phyloP scores from a whole-genome alignment of 2,113 vertebrate genomes.

The Apeltes quadracus region DNA sequence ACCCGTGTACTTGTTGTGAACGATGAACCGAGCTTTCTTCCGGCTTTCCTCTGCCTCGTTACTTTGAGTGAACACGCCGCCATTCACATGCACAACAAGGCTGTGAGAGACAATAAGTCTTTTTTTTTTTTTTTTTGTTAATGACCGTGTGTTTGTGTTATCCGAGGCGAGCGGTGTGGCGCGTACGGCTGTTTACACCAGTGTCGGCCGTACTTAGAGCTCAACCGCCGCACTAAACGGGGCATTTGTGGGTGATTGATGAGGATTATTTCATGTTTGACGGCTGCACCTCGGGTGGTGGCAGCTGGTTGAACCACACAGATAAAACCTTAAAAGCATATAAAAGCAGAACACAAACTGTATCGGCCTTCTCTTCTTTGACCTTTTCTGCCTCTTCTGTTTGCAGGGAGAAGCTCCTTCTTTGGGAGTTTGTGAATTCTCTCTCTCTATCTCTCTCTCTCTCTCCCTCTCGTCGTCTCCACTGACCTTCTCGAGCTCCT shows the following conservation, averaged over 20 bases:
- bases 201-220: slow-evolving; percentile 9
- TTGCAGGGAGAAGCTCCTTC: slow-evolving; percentile 9
- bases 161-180: neutral
- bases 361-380: neutral
- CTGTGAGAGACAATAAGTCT: neutral
- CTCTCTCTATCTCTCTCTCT: too few species aligned
- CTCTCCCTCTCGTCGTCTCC: slow-evolving; percentile 42
- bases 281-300: neutral
- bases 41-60: slow-evolving; percentile 13
- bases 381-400: slow-evolving; percentile 40
- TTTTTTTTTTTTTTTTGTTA: neutral
- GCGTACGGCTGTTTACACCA: neutral
- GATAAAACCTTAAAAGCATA: too few species aligned
- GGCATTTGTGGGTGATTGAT: slow-evolving; percentile 22
- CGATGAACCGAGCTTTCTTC: neutral
- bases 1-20: neutral
- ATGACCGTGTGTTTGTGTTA: neutral
- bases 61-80: slow-evolving; percentile 5
- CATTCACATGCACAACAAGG: neutral
- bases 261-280: slow-evolving; percentile 28
- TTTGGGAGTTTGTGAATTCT: slow-evolving; percentile 22
- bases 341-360: slow-evolving; percentile 1
- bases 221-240: neutral
- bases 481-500: slow-evolving; percentile 74
- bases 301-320: neutral